A percentile compares a stretch with the other conserved stretches of the same genome.
These are phyloP conservation scores for Corythaixoides concolor DNA, from an alignment of 2,113 vertebrate genomes.

Conservation along the genomic window DNA sequence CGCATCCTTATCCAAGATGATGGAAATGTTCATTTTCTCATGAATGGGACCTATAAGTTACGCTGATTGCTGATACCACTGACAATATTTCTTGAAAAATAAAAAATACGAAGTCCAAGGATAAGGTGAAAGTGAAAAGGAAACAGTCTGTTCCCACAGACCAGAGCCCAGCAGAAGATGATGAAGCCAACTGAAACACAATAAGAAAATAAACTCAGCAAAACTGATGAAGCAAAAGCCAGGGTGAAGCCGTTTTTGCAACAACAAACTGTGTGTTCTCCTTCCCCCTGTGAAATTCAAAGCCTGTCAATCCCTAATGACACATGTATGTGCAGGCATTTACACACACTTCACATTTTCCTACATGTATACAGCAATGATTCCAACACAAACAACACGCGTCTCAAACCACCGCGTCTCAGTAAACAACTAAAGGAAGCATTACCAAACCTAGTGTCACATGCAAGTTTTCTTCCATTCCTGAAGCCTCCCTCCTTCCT, in stretches of 20 bases:
- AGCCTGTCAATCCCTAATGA: background rate
- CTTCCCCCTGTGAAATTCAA: background rate
- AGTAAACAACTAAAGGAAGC: background rate
- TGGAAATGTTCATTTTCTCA: background rate
- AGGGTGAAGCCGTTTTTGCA: background rate
- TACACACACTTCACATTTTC: background rate
- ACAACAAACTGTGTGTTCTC: background rate
- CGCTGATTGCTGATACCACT: background rate
- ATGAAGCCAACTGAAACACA: background rate
- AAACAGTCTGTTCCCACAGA: background rate
- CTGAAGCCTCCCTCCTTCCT: background rate
- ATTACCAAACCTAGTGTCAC: background rate
- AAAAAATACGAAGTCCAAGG: background rate
- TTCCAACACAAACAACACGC: background rate
- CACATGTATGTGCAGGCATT: background rate
- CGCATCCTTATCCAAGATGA: background rate
- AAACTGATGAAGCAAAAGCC: background rate
- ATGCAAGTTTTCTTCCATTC: too few relatives aligned
- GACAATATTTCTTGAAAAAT: background rate
- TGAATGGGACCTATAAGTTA: background rate
- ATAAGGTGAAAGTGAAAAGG: background rate
- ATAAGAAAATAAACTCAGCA: background rate
- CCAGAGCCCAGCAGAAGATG: background rate
- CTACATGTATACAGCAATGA: background rate
- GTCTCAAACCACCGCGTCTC: background rate